These are phyloP conservation scores for Sesia bembeciformis DNA, from an alignment of 2,888 invertebrate species.

Conservation along the genomic window DNA sequence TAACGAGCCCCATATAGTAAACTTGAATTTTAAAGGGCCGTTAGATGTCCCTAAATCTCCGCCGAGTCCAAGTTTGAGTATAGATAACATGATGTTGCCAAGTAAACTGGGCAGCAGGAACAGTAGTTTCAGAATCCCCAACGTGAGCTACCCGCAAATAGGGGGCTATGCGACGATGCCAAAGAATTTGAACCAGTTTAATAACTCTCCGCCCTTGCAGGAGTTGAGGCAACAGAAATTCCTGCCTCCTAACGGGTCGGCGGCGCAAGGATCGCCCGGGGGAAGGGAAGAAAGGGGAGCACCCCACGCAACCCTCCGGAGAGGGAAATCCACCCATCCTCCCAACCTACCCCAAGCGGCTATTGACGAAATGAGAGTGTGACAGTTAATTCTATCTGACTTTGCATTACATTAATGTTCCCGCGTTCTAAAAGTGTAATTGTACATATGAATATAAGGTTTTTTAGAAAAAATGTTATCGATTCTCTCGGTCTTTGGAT, in stretches of 20 bases:
- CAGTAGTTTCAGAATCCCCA: constrained; percentile 63
- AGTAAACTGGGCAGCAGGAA: constrained; percentile 68
- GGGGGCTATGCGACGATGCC: constrained; percentile 73
- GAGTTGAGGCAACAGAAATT: constrained; percentile 73
- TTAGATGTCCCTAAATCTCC: constrained; percentile 75
- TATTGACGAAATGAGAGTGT: constrained; percentile 93
- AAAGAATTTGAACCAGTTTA: constrained; percentile 74
- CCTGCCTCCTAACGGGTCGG: constrained; percentile 76
- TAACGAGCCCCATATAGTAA: constrained; percentile 69
- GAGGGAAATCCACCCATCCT: constrained; percentile 58
- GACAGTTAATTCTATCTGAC: constrained; percentile 71
- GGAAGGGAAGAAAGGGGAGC: constrained; percentile 31
- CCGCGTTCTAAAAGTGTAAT: constrained; percentile 43
- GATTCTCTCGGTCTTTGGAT: constrained; percentile 48
- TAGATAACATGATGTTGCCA: constrained; percentile 67
- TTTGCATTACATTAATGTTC: constrained; percentile 39
- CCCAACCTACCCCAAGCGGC: constrained; percentile 85
- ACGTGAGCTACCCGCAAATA: constrained; percentile 59
- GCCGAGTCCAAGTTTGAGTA: constrained; percentile 77
- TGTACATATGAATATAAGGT: constrained; percentile 25
- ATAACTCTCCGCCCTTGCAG: constrained; percentile 63
- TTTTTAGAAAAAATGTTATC: constrained; percentile 49
- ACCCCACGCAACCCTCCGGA: constrained; percentile 57
- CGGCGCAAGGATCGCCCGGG: constrained; percentile 52
- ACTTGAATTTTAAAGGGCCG: constrained; percentile 73